phyloP scores from a whole-genome alignment of 2,113 vertebrate species.

The Micromys minutus region DNA sequence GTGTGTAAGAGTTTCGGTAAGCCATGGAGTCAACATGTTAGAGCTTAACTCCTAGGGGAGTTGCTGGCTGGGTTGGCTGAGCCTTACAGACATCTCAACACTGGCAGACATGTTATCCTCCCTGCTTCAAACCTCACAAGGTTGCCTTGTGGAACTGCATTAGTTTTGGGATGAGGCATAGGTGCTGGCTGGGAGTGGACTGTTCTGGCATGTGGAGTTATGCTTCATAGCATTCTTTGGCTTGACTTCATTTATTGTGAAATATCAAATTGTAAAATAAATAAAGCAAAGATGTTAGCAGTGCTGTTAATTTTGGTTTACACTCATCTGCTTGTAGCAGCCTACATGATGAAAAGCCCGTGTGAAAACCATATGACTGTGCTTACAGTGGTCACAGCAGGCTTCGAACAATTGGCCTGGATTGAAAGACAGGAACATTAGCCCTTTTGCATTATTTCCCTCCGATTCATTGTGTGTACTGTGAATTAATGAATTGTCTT shows the following conservation, averaged over 20 bases:
- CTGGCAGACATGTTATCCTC: conserved; percentile 76
- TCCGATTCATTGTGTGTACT: neutral
- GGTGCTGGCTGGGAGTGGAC: conserved; percentile 49
- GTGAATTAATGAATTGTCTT: neutral
- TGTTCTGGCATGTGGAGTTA: conserved; percentile 73
- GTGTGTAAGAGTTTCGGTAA: conserved; percentile 40
- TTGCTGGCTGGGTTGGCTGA: conserved; percentile 72
- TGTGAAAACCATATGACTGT: neutral
- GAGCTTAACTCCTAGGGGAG: conserved; percentile 66
- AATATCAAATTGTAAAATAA: conserved; percentile 73
- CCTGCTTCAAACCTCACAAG: conserved; percentile 76
- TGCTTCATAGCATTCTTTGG: conserved; percentile 76
- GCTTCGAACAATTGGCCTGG: neutral
- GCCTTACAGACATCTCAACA: conserved; percentile 75
- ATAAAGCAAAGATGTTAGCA: conserved; percentile 68
- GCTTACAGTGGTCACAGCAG: neutral
- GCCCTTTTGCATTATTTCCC: neutral
- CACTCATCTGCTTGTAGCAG: neutral
- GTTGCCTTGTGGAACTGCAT: conserved; percentile 71
- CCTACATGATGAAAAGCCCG: neutral
- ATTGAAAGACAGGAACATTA: neutral
- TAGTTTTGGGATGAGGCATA: conserved; percentile 75
- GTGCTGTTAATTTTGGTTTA: conserved; percentile 51
- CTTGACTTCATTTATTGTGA: conserved; percentile 74
- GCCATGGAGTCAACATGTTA: conserved; percentile 63